These are phyloP conservation scores for Huso huso DNA, from an alignment of 2,797 vertebrate genomes.

Conservation along the genomic window DNA sequence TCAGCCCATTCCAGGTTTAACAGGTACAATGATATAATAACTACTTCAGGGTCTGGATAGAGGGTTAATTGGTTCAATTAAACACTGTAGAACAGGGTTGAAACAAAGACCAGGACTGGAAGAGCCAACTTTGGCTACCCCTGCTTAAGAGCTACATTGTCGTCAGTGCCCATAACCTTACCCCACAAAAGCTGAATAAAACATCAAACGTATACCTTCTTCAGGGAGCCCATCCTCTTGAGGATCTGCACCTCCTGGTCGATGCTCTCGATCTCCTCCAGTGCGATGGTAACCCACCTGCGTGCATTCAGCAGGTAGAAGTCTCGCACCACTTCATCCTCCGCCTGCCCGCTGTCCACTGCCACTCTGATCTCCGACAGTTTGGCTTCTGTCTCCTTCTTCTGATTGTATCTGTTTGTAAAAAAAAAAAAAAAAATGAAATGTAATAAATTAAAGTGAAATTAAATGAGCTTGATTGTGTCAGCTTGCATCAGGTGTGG, in stretches of 20 bases:
- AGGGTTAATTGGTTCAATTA: too few species aligned
- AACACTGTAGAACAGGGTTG: too few species aligned
- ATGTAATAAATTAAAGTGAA: too few species aligned
- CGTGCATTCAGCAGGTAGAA: constrained; percentile 75
- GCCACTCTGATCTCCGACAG: constrained; percentile 55
- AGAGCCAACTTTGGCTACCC: too few species aligned
- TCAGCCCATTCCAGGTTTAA: too few species aligned
- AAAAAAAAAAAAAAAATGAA: background rate
- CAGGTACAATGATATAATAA: too few species aligned
- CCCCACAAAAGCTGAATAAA: background rate
- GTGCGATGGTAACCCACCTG: constrained; percentile 67
- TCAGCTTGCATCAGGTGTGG: too few species aligned
- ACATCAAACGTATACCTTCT: constrained; percentile 42
- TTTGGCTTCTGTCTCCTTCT: constrained; percentile 75
- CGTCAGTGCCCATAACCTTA: background rate
- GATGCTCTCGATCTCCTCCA: constrained; percentile 86
- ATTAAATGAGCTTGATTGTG: too few species aligned
- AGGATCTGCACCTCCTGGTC: constrained; percentile 81
- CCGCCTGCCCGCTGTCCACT: constrained; percentile 67
- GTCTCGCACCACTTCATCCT: constrained; percentile 74
- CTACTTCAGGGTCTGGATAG: too few species aligned
- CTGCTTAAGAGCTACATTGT: background rate
- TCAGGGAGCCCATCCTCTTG: constrained; percentile 56
- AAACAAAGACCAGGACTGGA: too few species aligned
- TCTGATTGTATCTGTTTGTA: constrained; percentile 70